These are phyloP conservation scores for Yponomeuta malinellus DNA, from an alignment of 2,888 invertebrate species.

Conservation along the genomic window DNA sequence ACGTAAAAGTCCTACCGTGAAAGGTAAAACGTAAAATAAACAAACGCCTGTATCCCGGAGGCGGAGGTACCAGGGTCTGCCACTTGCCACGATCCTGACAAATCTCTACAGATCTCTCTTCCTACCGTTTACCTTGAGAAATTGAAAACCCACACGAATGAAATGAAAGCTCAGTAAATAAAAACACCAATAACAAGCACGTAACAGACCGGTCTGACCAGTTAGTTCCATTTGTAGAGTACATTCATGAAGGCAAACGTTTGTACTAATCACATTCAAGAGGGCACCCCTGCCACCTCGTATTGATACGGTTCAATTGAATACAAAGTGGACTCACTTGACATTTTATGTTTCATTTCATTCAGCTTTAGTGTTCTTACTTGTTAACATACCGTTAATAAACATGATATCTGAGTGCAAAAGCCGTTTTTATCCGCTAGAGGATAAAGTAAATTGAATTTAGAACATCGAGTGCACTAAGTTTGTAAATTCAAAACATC, in stretches of 20 bases:
- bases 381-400: not conserved
- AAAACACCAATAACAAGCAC: not conserved
- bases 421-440: too few species aligned
- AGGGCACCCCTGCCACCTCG: not conserved
- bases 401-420: too few species aligned
- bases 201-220: not conserved
- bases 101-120: too few species aligned
- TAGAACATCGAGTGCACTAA: too few species aligned
- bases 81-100: too few species aligned
- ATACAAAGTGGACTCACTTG: not conserved
- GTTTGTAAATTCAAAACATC: too few species aligned
- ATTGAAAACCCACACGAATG: not conserved
- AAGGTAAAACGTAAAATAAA: too few species aligned
- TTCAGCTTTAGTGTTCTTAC: not conserved
- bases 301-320: not conserved
- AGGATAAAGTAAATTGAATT: too few species aligned
- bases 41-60: too few species aligned
- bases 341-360: not conserved
- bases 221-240: not conserved
- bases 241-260: not conserved
- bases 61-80: too few species aligned
- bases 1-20: too few species aligned
- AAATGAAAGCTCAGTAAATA: not conserved
- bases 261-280: not conserved
- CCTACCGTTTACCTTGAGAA: not conserved